These are phyloP conservation scores for Pseudorhiza aurosa DNA, from an alignment of 30 jellyfish, hydroid and myxozoan species.

Conservation along the genomic window DNA sequence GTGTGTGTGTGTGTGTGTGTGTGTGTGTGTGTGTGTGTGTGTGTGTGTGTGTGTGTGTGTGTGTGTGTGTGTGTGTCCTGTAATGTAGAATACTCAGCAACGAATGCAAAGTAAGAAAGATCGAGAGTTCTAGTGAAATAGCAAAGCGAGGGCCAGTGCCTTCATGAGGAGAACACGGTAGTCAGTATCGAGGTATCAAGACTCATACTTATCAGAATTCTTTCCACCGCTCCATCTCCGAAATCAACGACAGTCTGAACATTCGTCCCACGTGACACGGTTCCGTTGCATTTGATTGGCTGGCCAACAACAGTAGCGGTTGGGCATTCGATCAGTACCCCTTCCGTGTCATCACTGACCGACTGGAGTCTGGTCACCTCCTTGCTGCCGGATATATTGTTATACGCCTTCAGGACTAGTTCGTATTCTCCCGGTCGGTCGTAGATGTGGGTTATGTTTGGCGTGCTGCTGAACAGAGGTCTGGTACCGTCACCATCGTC, in stretches of 20 bases:
- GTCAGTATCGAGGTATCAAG: too few relatives aligned
- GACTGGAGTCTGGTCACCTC: constrained; percentile 33
- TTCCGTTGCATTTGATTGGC: constrained; percentile 83
- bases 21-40: too few relatives aligned
- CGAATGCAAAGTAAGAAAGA: too few relatives aligned
- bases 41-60: too few relatives aligned
- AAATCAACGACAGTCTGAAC: constrained; percentile 47
- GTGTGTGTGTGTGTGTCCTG: too few relatives aligned
- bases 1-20: too few relatives aligned
- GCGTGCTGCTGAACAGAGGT: constrained; percentile 30
- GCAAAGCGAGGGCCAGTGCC: too few relatives aligned
- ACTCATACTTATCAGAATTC: constrained; percentile 65
- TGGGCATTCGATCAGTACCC: constrained; percentile 70
- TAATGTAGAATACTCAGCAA: too few relatives aligned
- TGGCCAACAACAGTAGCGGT: constrained; percentile 70
- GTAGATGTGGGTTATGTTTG: constrained; percentile 68
- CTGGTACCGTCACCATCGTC: constrained; percentile 81
- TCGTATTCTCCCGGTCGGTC: constrained; percentile 80
- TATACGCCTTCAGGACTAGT: constrained; percentile 70
- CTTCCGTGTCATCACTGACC: constrained; percentile 56
- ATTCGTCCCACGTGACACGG: constrained; percentile 84
- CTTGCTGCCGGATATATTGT: constrained; percentile 76
- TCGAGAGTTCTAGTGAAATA: too few relatives aligned
- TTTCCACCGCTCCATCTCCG: constrained; percentile 91
- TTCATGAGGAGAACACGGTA: too few relatives aligned